Evolutionary conservation across 2,888 invertebrate genomes (phyloP).

Genomic region (Microplitis manilae): DNA sequence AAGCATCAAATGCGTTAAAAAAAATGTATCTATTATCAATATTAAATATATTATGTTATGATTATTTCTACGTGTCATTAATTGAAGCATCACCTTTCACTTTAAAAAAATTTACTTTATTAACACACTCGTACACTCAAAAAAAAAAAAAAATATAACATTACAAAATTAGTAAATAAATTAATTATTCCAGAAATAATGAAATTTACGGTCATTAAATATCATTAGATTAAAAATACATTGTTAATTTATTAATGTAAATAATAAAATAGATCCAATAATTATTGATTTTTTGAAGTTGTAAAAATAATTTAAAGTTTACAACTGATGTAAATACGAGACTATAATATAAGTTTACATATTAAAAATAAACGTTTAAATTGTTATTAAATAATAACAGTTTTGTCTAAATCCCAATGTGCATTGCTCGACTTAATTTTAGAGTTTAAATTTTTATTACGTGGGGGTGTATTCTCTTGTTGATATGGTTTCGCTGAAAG

Average conservation of each 20-base stretch:
- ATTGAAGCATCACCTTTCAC: too few relatives aligned
- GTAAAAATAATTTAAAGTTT: background rate
- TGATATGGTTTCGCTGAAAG: conserved; percentile 49
- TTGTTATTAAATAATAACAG: conserved; percentile 59
- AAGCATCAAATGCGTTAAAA: too few relatives aligned
- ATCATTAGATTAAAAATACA: conserved; percentile 6
- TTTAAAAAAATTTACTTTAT: background rate
- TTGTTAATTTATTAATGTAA: conserved; percentile 13
- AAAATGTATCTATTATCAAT: too few relatives aligned
- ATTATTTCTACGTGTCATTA: too few relatives aligned
- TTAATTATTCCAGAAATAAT: background rate
- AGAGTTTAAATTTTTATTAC: conserved; percentile 50
- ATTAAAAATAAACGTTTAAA: background rate
- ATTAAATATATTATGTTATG: too few relatives aligned
- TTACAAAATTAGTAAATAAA: background rate
- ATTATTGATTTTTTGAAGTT: background rate
- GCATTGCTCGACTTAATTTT: conserved; percentile 53
- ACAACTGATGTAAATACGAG: background rate
- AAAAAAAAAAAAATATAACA: background rate
- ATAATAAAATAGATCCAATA: background rate
- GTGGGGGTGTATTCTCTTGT: conserved; percentile 64
- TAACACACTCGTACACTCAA: background rate
- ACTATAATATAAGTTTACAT: background rate
- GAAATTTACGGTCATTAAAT: conserved; percentile 27
- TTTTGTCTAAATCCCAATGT: conserved; percentile 63